Evolutionary conservation across 2,797 vertebrate species (phyloP).

Genomic region (Sebastes hubbsi): DNA sequence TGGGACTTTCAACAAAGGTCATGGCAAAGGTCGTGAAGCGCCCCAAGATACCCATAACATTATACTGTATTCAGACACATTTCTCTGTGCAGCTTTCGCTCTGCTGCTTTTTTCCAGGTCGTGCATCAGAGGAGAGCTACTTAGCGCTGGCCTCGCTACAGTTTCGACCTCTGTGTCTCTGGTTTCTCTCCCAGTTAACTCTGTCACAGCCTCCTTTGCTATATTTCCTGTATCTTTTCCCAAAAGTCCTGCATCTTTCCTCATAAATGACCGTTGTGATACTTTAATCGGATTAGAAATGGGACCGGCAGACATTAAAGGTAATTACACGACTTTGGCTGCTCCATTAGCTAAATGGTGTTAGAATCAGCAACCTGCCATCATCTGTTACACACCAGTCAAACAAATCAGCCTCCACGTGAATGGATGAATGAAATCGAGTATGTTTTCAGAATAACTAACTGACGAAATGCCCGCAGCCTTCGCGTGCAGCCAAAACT

Average conservation of each 20-base stretch:
- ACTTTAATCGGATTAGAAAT: slow-evolving; percentile 31
- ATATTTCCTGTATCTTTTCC: slow-evolving; percentile 14
- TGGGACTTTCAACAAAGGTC: slow-evolving; percentile 13
- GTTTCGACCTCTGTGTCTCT: not conserved
- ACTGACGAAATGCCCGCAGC: not conserved
- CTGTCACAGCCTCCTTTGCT: not conserved
- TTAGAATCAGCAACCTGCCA: slow-evolving; percentile 1
- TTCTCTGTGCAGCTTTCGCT: not conserved
- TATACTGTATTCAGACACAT: not conserved
- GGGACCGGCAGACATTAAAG: slow-evolving; percentile 8
- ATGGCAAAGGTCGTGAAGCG: not conserved
- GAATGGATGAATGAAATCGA: slow-evolving; percentile 9
- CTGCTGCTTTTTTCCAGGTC: not conserved
- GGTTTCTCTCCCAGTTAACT: not conserved
- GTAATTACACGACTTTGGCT: not conserved
- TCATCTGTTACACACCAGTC: not conserved
- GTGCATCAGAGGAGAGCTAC: not conserved
- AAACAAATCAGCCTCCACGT: slow-evolving; percentile 5
- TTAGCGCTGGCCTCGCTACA: not conserved
- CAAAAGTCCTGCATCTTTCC: slow-evolving; percentile 8
- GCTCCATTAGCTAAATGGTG: slow-evolving; percentile 17
- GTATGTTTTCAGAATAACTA: not conserved
- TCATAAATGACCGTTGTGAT: slow-evolving; percentile 14
- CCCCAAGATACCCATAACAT: not conserved
- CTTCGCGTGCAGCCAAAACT: not conserved